Base-by-base conservation (phyloP, 2,888 invertebrate species). In the Orthosia gothica region DNA sequence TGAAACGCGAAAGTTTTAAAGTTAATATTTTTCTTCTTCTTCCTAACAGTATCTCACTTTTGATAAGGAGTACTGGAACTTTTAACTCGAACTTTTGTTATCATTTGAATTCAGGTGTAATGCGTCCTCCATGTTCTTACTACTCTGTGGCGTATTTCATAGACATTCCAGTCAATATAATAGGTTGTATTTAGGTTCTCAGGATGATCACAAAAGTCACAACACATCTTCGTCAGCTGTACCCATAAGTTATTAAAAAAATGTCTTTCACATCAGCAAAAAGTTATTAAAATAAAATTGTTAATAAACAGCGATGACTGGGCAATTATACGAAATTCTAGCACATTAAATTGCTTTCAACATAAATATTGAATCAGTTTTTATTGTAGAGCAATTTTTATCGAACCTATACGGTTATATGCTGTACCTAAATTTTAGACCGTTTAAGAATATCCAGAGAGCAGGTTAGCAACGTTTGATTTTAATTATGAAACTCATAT, bases 191-290 rank as follows among this genome's bases (percentile, higher is more conserved):
- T 72, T 9, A 69, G n/a, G 52, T 81, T 54, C 59, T 70, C 23
- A 54, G n/a, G 47, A 68, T 57, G 32, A 67, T 76, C 70, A 61
- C 74, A 77, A 81, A 77, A 68, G 57, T 65, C 64, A 45, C 49
- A 59, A 68, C 49, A 73, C 64, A 70, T 83, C 67, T 76, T 70
- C 32, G 52, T 32, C 45, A 64, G 64, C 54, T 58, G 50, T 45
- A 57, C 57, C 9, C 47, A 40, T 11, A 49, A 74, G 23, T 61
- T 45, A 64, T 61, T 50, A 49, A 49, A 63, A 68, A 69, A 64
- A 68, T 55, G 49, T 45, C 20, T 62, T 32, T 74, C 65, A 66
- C 54, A 12, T 73, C 23, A 79, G 55, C 63, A 45, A 9, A 40
- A 67, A 70, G 52, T 52, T 68, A 58, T 82, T 84, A 11, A 67